These are phyloP conservation scores for Phalangium opilio DNA, from an alignment of 2,888 invertebrate genomes.

Conservation along the genomic window DNA sequence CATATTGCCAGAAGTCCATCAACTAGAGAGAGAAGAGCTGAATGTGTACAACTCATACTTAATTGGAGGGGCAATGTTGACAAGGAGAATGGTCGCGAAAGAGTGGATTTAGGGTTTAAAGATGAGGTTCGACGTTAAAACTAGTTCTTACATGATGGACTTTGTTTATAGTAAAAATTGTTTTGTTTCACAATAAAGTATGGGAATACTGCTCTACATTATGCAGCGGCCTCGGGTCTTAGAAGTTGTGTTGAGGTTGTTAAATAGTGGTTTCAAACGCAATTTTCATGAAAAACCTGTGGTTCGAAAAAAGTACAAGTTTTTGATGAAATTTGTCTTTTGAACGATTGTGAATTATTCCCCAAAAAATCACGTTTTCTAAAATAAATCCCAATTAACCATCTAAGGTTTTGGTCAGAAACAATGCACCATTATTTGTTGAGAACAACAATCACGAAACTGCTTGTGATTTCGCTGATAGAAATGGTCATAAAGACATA, in stretches of 20 bases:
- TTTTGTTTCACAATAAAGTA: constrained; percentile 33
- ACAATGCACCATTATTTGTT: constrained; percentile 43
- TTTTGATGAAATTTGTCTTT: background rate
- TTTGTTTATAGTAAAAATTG: background rate
- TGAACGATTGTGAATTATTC: background rate
- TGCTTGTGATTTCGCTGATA: constrained; percentile 48
- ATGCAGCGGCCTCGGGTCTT: constrained; percentile 45
- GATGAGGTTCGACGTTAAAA: constrained; percentile 37
- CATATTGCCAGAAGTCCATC: constrained; percentile 31
- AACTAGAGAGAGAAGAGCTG: constrained; percentile 41
- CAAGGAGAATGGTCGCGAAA: constrained; percentile 39
- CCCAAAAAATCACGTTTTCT: no score
- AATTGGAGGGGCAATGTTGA: constrained; percentile 44
- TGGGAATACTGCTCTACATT: constrained; percentile 49
- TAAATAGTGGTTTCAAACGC: background rate
- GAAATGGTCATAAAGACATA: constrained; percentile 42
- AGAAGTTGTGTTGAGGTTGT: constrained; percentile 43
- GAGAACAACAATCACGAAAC: constrained; percentile 47
- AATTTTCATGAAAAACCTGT: background rate
- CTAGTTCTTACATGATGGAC: background rate
- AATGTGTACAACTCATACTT: constrained; percentile 45
- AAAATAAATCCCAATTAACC: no score
- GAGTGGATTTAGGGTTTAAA: constrained; percentile 41
- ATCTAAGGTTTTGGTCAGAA: constrained; percentile 37
- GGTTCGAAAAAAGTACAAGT: background rate